phyloP scores from a whole-genome alignment of 53 echinoderm and acorn worm genomes.

The Mesocentrotus franciscanus region DNA sequence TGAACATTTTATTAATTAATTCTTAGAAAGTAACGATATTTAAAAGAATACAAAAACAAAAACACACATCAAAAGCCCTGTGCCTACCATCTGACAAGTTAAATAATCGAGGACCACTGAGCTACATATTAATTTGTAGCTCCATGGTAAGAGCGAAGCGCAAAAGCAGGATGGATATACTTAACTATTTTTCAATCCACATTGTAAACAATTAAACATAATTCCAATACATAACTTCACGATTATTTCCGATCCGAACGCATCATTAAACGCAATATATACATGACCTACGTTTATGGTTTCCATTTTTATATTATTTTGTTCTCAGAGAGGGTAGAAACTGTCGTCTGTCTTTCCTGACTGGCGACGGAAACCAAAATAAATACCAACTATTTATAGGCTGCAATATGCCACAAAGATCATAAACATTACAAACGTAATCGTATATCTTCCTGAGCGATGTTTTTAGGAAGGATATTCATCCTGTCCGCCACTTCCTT shows the following conservation, averaged over 20 bases:
- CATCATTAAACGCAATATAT: background rate
- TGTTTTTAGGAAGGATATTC: background rate
- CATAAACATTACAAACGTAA: conserved; percentile 13
- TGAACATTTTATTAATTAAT: too few relatives aligned
- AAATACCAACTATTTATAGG: conserved; percentile 35
- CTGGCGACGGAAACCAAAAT: conserved; percentile 31
- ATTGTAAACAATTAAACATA: background rate
- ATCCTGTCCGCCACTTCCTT: background rate
- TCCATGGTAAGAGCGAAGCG: too few relatives aligned
- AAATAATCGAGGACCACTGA: too few relatives aligned
- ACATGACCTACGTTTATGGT: background rate
- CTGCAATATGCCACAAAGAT: background rate
- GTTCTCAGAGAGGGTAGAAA: background rate
- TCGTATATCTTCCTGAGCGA: background rate
- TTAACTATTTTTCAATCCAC: too few relatives aligned
- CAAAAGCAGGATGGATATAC: too few relatives aligned
- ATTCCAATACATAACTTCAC: background rate
- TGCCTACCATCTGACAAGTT: too few relatives aligned
- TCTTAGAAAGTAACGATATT: too few relatives aligned
- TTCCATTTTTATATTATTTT: background rate
- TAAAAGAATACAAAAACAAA: too few relatives aligned
- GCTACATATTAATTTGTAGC: too few relatives aligned
- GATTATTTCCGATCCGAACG: background rate
- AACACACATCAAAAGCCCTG: too few relatives aligned
- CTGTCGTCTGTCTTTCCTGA: background rate